Percentiles rank a stretch among this genome's conserved stretches.
phyloP scores from a whole-genome alignment of 2,797 vertebrate genomes.

The Poecilia gillii region DNA sequence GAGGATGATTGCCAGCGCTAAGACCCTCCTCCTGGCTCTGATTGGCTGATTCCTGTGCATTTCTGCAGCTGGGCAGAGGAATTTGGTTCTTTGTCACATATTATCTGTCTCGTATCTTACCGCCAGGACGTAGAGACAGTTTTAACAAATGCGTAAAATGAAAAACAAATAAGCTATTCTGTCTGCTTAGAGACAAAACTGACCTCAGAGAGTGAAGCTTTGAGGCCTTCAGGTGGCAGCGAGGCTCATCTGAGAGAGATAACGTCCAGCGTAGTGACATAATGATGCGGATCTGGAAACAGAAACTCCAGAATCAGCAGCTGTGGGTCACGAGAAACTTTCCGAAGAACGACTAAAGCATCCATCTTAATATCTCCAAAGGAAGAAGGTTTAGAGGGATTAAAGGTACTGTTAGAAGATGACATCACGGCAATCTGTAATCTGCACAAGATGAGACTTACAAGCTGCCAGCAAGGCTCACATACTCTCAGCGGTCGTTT shows the following conservation, averaged over 20 bases:
- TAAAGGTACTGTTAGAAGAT: background rate
- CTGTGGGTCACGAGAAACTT: constrained; percentile 25
- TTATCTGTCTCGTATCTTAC: too few relatives aligned
- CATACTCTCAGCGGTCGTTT: constrained; percentile 20
- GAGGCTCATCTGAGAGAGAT: constrained; percentile 57
- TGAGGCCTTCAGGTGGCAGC: constrained; percentile 63
- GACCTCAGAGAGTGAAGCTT: background rate
- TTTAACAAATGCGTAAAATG: too few relatives aligned
- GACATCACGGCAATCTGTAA: background rate
- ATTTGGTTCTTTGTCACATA: too few relatives aligned
- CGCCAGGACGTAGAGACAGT: too few relatives aligned
- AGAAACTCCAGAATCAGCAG: constrained; percentile 10
- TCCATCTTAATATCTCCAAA: background rate
- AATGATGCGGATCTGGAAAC: constrained; percentile 38
- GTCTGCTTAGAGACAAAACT: background rate
- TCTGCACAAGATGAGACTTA: constrained; percentile 13
- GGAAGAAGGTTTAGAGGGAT: constrained; percentile 22
- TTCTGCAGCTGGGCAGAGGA: too few relatives aligned
- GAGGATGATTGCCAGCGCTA: too few relatives aligned
- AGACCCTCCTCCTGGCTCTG: too few relatives aligned
- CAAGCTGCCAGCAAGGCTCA: constrained; percentile 1
- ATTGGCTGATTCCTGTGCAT: too few relatives aligned
- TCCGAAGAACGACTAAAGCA: background rate
- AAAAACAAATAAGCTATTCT: background rate
- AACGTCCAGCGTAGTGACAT: constrained; percentile 33